A percentile compares a stretch with the other conserved stretches of the same genome.
phyloP scores from a whole-genome alignment of 2,888 invertebrate genomes.

The Sarcophaga variegata region DNA sequence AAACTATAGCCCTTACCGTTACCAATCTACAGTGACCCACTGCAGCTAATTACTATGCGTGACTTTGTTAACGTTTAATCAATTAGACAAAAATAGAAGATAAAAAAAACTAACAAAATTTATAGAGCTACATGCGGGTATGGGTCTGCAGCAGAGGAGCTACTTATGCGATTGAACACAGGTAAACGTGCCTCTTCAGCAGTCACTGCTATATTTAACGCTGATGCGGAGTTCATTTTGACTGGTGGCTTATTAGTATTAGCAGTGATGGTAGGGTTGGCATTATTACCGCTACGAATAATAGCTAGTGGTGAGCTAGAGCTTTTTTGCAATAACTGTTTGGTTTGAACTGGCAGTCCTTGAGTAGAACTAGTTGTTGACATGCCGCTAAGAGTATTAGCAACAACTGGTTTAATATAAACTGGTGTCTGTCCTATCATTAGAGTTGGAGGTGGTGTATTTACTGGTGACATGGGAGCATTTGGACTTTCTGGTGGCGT shows the following conservation, averaged over 20 bases:
- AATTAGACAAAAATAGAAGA: constrained; percentile 18
- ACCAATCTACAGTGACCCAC: not conserved
- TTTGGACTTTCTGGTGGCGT: constrained; percentile 81
- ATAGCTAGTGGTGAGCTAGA: constrained; percentile 75
- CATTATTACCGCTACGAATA: constrained; percentile 52
- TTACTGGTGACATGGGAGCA: constrained; percentile 79
- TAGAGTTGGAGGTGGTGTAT: constrained; percentile 79
- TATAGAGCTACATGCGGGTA: constrained; percentile 76
- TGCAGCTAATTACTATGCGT: constrained; percentile 4
- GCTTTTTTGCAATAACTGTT: constrained; percentile 77
- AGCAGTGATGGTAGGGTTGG: not conserved
- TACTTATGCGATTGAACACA: constrained; percentile 88
- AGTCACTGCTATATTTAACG: constrained; percentile 70
- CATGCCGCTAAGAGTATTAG: not conserved
- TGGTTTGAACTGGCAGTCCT: constrained; percentile 70
- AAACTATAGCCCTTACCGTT: not conserved
- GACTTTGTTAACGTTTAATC: constrained; percentile 36
- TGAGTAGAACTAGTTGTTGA: not conserved
- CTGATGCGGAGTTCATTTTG: constrained; percentile 71
- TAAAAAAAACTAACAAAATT: constrained; percentile 58
- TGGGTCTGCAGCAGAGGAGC: constrained; percentile 81
- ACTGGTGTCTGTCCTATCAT: constrained; percentile 67
- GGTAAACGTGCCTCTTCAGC: constrained; percentile 87
- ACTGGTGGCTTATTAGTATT: constrained; percentile 66
- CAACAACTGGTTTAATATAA: constrained; percentile 61